A percentile compares a stretch with the other conserved stretches of the same genome.
These are phyloP conservation scores for Epinephelus moara DNA, from an alignment of 2,113 vertebrate genomes.

Conservation along the genomic window DNA sequence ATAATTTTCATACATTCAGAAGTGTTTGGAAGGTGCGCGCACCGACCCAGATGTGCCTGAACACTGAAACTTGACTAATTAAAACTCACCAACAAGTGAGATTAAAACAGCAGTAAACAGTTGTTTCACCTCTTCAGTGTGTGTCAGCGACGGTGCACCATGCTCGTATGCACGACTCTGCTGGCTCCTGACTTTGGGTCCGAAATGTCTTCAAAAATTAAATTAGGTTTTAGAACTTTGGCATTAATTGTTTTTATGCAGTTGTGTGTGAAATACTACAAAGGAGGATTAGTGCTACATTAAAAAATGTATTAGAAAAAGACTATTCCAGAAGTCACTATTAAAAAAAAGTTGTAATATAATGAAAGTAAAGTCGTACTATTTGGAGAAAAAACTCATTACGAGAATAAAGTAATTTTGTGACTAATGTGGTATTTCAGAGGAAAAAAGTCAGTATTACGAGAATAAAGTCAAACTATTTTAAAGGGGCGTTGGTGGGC, in stretches of 20 bases:
- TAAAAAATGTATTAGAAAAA: no score
- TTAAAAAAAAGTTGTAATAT: no score
- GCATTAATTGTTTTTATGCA: not conserved
- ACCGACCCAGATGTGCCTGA: not conserved
- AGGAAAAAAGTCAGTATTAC: no score
- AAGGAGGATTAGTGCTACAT: no score
- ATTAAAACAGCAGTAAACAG: constrained; percentile 1
- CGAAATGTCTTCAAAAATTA: not conserved
- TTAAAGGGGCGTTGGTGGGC: no score
- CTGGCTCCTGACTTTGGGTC: not conserved
- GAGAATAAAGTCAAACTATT: no score
- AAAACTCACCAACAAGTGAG: not conserved
- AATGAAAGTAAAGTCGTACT: no score
- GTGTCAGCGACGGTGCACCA: no score
- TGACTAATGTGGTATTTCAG: no score
- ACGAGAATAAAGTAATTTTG: no score
- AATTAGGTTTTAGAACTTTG: not conserved
- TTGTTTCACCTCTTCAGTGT: not conserved
- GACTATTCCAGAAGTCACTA: no score
- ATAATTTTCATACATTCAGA: constrained; percentile 5
- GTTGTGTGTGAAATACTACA: not conserved
- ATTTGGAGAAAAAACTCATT: no score
- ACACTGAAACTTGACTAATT: not conserved
- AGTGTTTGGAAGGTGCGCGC: not conserved
- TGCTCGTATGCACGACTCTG: not conserved